Conservation (phyloP, 2,888 invertebrate genomes). For the Agrotis segetum region DNA sequence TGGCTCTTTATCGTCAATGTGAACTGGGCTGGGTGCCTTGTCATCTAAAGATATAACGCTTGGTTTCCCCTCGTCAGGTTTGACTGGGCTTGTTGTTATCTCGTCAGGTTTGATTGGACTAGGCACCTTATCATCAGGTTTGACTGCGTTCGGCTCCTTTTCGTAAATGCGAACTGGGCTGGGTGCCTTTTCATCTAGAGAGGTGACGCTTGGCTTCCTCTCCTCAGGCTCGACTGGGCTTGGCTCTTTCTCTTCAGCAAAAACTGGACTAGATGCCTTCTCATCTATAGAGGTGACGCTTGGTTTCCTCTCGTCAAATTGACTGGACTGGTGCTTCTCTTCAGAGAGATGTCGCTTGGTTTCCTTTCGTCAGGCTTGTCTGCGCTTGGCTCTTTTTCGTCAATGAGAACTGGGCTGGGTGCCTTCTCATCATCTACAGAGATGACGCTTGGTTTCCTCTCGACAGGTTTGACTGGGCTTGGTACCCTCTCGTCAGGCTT, state of each 20-base stretch:
- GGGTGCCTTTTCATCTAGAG: background rate
- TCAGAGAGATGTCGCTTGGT: no score
- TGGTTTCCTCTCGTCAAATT: no score
- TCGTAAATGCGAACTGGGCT: constrained; percentile 2
- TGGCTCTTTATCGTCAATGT: background rate
- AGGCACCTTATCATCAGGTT: no score
- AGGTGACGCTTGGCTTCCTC: no score
- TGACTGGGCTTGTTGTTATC: constrained; percentile 2
- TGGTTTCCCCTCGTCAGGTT: constrained; percentile 21
- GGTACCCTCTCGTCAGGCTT: background rate
- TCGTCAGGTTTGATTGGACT: background rate
- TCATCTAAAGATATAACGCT: no score
- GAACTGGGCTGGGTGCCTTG: constrained; percentile 18
- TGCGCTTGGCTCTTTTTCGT: background rate
- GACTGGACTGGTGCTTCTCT: no score
- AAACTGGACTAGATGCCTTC: no score
- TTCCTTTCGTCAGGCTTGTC: background rate
- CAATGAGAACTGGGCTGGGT: background rate
- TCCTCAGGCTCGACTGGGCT: constrained; percentile 13
- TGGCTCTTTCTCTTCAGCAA: background rate
- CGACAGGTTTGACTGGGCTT: constrained; percentile 4
- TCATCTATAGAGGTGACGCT: no score
- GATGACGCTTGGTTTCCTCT: no score
- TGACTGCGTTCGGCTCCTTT: background rate
- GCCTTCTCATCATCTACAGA: constrained; percentile 22